These are phyloP conservation scores for Sclerurus mexicanus DNA, from an alignment of 2,113 vertebrate species.

Conservation along the genomic window DNA sequence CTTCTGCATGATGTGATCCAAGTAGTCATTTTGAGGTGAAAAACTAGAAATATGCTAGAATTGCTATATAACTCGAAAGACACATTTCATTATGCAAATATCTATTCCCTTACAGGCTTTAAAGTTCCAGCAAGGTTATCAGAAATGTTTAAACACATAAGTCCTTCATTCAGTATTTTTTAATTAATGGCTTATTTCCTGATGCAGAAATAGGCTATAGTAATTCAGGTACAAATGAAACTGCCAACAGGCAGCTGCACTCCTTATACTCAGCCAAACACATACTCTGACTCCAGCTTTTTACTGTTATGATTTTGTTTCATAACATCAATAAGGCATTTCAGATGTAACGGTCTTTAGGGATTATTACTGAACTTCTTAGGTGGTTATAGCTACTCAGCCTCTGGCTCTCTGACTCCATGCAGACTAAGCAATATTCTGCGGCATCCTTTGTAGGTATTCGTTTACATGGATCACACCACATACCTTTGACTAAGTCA, in stretches of 20 bases:
- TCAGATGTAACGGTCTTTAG: not conserved
- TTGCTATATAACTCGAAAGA: not conserved
- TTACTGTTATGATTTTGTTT: not conserved
- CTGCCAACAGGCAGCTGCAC: not conserved
- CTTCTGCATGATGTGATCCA: not conserved
- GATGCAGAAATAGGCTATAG: not conserved
- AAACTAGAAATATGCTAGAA: not conserved
- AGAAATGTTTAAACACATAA: not conserved
- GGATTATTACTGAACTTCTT: not conserved
- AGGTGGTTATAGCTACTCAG: not conserved
- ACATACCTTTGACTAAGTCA: fast-evolving
- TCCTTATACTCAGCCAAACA: not conserved
- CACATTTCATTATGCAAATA: not conserved
- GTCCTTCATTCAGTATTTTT: not conserved
- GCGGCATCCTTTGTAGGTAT: fast-evolving
- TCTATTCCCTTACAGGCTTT: not conserved
- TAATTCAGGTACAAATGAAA: conserved; percentile 35
- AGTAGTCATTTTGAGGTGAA: not conserved
- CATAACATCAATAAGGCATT: not conserved
- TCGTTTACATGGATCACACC: not conserved
- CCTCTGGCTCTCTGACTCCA: not conserved
- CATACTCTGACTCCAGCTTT: not conserved
- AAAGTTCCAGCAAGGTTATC: not conserved
- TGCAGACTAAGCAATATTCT: not conserved
- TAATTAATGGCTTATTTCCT: conserved; percentile 3